These are phyloP conservation scores for Gopherus evgoodei DNA, from an alignment of 2,113 vertebrate genomes.

Conservation along the genomic window DNA sequence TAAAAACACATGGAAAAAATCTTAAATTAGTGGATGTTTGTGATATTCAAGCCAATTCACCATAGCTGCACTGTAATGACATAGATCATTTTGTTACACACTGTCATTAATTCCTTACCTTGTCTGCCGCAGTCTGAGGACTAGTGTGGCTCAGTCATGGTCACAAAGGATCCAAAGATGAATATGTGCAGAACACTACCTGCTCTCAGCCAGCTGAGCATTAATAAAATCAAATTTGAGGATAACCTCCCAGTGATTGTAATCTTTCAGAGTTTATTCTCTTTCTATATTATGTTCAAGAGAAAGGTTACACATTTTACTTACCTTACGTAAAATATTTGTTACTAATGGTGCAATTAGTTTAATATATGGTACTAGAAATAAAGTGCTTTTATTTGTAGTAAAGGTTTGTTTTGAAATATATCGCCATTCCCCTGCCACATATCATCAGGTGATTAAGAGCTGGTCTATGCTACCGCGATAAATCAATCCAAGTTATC, in stretches of 20 bases:
- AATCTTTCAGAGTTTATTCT: background rate
- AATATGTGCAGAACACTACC: background rate
- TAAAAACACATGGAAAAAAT: constrained; percentile 63
- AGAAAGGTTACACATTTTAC: background rate
- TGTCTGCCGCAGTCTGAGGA: background rate
- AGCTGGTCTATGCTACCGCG: fast-evolving
- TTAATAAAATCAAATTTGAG: background rate
- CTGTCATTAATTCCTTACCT: constrained; percentile 28
- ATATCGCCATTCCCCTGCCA: background rate
- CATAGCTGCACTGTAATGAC: constrained; percentile 33
- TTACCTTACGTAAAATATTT: background rate
- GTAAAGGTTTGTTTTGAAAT: background rate
- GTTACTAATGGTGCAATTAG: background rate
- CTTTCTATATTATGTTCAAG: background rate
- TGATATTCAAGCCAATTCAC: constrained; percentile 65
- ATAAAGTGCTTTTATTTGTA: background rate
- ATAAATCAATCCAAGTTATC: background rate
- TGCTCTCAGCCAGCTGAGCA: background rate
- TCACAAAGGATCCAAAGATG: background rate
- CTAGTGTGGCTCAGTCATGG: background rate
- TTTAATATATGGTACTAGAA: background rate
- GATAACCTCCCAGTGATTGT: background rate
- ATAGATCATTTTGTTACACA: constrained; percentile 29
- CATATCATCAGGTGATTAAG: background rate
- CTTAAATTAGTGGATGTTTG: constrained; percentile 60